These are phyloP conservation scores for Sebastes taczanowskii DNA, from an alignment of 2,797 vertebrate genomes.

Conservation along the genomic window DNA sequence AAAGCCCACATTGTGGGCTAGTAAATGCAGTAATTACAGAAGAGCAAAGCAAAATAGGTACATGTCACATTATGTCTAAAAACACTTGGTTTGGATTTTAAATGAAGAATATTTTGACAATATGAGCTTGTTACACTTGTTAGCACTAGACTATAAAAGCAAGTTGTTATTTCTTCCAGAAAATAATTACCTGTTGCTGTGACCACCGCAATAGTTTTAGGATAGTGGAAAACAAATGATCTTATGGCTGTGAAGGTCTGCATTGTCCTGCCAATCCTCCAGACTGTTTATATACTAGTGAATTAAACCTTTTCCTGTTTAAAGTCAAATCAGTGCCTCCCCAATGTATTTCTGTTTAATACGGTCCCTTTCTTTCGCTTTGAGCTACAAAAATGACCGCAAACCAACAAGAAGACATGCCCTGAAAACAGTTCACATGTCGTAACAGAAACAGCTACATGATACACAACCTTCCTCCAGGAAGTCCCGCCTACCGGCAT, in stretches of 20 bases:
- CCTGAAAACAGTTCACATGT: neutral
- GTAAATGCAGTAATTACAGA: neutral
- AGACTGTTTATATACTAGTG: neutral
- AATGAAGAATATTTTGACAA: neutral
- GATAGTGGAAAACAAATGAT: slow-evolving; percentile 41
- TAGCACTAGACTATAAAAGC: neutral
- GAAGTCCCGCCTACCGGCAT: slow-evolving; percentile 48
- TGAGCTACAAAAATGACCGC: neutral
- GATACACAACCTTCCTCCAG: neutral
- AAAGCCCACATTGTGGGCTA: neutral
- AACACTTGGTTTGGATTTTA: too few relatives aligned
- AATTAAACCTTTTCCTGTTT: neutral
- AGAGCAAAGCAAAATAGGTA: neutral
- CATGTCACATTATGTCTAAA: too few relatives aligned
- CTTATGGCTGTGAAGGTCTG: slow-evolving; percentile 17
- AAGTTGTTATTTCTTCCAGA: neutral
- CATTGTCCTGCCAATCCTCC: slow-evolving; percentile 1
- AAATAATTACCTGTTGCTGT: slow-evolving; percentile 54
- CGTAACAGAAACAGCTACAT: neutral
- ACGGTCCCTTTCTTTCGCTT: neutral
- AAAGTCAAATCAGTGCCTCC: neutral
- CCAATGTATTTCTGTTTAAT: neutral
- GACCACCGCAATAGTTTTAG: slow-evolving; percentile 44
- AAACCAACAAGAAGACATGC: neutral
- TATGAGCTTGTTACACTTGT: neutral